Base-by-base conservation (phyloP, 2,797 vertebrate species). In the Hemitrygon akajei region DNA sequence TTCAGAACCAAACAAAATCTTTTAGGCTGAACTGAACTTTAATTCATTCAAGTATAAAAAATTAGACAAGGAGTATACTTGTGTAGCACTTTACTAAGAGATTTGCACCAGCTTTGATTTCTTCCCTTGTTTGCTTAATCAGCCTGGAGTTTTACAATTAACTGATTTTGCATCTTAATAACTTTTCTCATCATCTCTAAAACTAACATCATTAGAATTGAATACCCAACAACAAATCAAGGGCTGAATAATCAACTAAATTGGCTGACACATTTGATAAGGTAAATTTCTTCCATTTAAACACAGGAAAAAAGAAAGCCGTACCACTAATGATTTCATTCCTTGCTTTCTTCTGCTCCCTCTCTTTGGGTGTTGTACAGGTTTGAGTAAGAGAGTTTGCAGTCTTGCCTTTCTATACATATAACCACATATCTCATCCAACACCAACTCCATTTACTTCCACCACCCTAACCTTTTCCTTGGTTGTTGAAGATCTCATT, bases 131-230 rank as follows among this genome's bases (percentile, higher is more conserved):
- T 37, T n/a, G 47, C 11, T 91, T 91, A 71, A 91, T 91, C 63
- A 91, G 27, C 63, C n/a, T 11, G 69, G 89, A 71, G 89, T 91
- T 91, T 25, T 91, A 71, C 10, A 71, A 69, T 91, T 91, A 69
- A 91, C 66, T 91, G n/a, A 91, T 91, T 69, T 40, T 91, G 60
- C 87, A 71, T 73, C 12, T 91, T 47, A 73, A 73, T 40, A 27
- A 22, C 18, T 37, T 71, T 91, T 71, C 30, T 63, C 58, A 12
- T 86, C 82, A 60, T 6, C 16, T 87, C 60, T 1, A 63, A 87
- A 22, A 12, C 30, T 3, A n/a, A 87, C 84, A 63, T n/a, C 58
- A 87, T 87, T 87, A 87, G 3, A 63, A 87, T 87, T 87, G 16
- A 20, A 14, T 30, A 34, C n/a, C 60, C n/a, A 84, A 87, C 58